Evolutionary conservation across 2,113 vertebrate genomes (phyloP).

Genomic region (Neotragus pygmaeus): DNA sequence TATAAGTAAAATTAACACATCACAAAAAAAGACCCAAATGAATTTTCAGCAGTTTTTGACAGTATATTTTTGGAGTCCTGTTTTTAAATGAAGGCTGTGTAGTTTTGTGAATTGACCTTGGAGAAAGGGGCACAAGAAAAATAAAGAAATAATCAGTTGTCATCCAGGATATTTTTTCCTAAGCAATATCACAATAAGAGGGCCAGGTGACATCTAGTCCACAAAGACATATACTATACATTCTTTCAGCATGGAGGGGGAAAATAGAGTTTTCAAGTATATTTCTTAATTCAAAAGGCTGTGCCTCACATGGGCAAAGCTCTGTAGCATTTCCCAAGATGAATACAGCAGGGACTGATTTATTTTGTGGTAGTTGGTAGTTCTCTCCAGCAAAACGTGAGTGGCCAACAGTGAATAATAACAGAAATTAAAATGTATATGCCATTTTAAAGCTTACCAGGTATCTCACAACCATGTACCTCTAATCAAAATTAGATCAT

Average conservation of each 20-base stretch:
- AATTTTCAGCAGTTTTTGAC: background rate
- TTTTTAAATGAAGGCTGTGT: background rate
- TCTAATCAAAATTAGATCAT: background rate
- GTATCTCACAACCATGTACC: background rate
- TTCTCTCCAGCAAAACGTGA: background rate
- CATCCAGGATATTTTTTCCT: background rate
- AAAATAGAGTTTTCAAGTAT: conserved; percentile 19
- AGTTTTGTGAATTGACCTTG: background rate
- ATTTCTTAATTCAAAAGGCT: background rate
- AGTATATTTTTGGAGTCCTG: background rate
- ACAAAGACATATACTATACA: background rate
- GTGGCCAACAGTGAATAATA: background rate
- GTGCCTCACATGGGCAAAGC: background rate
- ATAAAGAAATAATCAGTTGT: background rate
- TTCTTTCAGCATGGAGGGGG: background rate
- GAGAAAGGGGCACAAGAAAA: background rate
- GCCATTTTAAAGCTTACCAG: background rate
- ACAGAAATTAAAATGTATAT: background rate
- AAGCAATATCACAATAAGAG: background rate
- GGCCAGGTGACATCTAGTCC: background rate
- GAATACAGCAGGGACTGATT: background rate
- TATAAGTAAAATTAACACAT: conserved; percentile 14
- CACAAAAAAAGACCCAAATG: background rate
- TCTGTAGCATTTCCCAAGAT: background rate
- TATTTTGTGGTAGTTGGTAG: background rate